Conservation (phyloP, 2,888 invertebrate genomes). For the Watsonalla cultraria region DNA sequence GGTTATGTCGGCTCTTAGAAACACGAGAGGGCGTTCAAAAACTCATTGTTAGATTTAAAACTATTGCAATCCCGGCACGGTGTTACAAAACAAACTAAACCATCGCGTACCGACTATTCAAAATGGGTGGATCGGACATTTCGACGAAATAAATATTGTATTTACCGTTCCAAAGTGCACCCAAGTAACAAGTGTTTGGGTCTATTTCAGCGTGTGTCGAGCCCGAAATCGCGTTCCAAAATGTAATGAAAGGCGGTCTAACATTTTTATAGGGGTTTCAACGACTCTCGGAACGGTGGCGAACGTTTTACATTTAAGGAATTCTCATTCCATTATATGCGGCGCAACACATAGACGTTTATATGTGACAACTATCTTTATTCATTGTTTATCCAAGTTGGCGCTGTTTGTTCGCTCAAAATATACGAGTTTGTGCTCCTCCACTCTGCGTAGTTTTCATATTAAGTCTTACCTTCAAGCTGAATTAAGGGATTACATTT, state of each 20-base stretch:
- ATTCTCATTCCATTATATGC: conserved; percentile 70
- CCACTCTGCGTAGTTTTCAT: conserved; percentile 4
- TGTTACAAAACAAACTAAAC: conserved; percentile 51
- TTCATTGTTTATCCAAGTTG: conserved; percentile 26
- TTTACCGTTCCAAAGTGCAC: conserved; percentile 21
- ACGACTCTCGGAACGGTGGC: conserved; percentile 62
- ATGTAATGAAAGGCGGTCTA: conserved; percentile 73
- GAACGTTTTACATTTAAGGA: conserved; percentile 74
- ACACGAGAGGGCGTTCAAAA: conserved; percentile 1
- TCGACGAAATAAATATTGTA: conserved; percentile 43
- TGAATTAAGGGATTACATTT: background rate
- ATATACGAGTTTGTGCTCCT: conserved; percentile 10
- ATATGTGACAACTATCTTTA: conserved; percentile 59
- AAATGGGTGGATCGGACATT: conserved; percentile 55
- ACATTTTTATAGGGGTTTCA: conserved; percentile 76
- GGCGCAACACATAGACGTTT: conserved; percentile 61
- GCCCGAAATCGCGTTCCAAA: conserved; percentile 44
- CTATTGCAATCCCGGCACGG: conserved; percentile 26
- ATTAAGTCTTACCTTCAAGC: background rate
- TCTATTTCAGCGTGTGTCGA: conserved; percentile 26
- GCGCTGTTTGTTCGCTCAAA: conserved; percentile 15
- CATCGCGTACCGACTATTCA: conserved; percentile 48
- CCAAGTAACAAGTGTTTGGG: conserved; percentile 24
- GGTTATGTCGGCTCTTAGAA: background rate
- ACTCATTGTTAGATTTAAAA: conserved; percentile 17